A percentile compares a stretch with the other conserved stretches of the same genome.
These are phyloP conservation scores for Ostrea denselamellosa DNA, from an alignment of 1,140 invertebrate species.

Conservation along the genomic window DNA sequence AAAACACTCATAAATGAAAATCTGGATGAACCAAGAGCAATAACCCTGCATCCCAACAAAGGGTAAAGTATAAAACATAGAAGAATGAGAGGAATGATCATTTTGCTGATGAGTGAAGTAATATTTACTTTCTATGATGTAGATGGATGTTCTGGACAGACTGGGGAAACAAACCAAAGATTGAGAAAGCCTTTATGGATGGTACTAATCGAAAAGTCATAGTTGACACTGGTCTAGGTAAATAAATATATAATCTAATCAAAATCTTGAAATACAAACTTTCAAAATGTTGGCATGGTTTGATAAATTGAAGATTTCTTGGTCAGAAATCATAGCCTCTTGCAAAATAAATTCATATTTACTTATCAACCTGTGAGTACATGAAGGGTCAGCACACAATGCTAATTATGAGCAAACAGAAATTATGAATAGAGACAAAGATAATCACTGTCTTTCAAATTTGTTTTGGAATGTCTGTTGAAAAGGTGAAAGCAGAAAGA, in stretches of 20 bases:
- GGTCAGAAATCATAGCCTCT: too few relatives aligned
- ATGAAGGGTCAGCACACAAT: too few relatives aligned
- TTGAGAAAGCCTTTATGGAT: constrained; percentile 97
- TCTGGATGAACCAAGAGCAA: constrained; percentile 95
- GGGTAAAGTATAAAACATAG: constrained; percentile 82
- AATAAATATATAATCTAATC: constrained; percentile 78
- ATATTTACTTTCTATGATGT: background rate
- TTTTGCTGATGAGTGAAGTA: background rate
- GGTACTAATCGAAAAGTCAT: constrained; percentile 92
- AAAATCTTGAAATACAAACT: too few relatives aligned
- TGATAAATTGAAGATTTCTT: too few relatives aligned
- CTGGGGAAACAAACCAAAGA: constrained; percentile 97
- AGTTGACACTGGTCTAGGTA: constrained; percentile 97
- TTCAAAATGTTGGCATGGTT: too few relatives aligned
- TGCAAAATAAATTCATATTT: too few relatives aligned
- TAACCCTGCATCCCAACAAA: constrained; percentile 95
- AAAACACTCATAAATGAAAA: constrained; percentile 90
- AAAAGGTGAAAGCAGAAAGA: too few relatives aligned
- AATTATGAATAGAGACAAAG: too few relatives aligned
- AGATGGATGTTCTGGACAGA: constrained; percentile 95
- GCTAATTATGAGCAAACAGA: too few relatives aligned
- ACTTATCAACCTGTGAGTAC: too few relatives aligned
- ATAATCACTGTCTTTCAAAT: too few relatives aligned
- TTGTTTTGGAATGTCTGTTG: too few relatives aligned
- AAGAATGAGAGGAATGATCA: background rate